A percentile compares a stretch with the other conserved stretches of the same genome.
phyloP scores from a whole-genome alignment of 2,888 invertebrate species.

The Drosophila borborema region DNA sequence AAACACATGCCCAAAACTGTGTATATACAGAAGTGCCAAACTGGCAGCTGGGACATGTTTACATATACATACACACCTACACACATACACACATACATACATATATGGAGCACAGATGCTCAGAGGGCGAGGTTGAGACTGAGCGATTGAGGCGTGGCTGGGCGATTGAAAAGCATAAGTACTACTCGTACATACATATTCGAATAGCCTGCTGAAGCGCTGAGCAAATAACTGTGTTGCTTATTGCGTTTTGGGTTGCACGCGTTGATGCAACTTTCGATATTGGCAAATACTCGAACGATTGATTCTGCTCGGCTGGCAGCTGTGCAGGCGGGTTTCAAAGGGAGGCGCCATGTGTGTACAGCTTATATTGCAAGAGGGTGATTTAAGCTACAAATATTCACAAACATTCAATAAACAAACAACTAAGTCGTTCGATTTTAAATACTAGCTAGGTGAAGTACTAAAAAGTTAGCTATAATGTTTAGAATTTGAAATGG shows the following conservation, averaged over 20 bases:
- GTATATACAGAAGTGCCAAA: constrained; percentile 57
- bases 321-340: not conserved
- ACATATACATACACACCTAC: constrained; percentile 20
- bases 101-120: constrained; percentile 8
- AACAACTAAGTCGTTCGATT: constrained; percentile 6
- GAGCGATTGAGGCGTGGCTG: not conserved
- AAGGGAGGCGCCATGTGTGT: no score
- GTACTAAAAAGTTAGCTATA: not conserved
- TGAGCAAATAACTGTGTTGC: constrained; percentile 59
- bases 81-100: not conserved
- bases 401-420: constrained; percentile 18
- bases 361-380: constrained; percentile 19
- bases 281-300: constrained; percentile 40
- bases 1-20: constrained; percentile 41
- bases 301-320: not conserved
- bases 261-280: constrained; percentile 29
- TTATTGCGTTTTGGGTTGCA: constrained; percentile 40
- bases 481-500: no score
- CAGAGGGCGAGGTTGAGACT: not conserved
- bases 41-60: constrained; percentile 67
- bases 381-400: constrained; percentile 4
- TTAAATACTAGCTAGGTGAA: not conserved
- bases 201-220: constrained; percentile 45
- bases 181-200: constrained; percentile 28
- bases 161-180: constrained; percentile 19